These are phyloP conservation scores for Otolemur garnettii DNA, from an alignment of 2,113 vertebrate species.

Conservation along the genomic window DNA sequence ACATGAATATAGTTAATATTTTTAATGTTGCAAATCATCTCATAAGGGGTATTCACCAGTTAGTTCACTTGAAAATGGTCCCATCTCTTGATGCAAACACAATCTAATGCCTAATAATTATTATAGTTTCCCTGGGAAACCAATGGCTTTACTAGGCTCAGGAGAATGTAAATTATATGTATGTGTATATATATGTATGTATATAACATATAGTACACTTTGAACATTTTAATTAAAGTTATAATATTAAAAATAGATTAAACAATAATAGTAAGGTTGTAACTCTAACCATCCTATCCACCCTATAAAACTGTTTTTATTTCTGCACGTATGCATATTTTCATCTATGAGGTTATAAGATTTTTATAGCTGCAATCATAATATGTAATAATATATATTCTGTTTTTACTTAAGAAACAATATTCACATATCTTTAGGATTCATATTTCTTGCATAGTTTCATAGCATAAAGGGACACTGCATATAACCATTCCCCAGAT, in stretches of 20 bases:
- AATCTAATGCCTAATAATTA: neutral
- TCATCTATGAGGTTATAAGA: neutral
- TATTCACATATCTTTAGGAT: slow-evolving; percentile 10
- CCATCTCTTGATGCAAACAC: neutral
- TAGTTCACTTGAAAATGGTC: neutral
- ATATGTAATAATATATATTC: neutral
- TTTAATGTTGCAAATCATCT: neutral
- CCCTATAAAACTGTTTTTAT: slow-evolving; percentile 21
- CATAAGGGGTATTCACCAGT: neutral
- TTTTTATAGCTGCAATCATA: slow-evolving; percentile 20
- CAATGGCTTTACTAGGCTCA: neutral
- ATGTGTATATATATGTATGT: neutral
- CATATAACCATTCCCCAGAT: neutral
- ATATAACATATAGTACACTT: neutral
- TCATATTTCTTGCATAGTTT: neutral
- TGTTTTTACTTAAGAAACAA: slow-evolving; percentile 32
- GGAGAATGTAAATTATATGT: neutral
- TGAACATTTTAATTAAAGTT: slow-evolving; percentile 48
- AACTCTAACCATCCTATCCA: neutral
- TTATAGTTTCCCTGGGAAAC: neutral
- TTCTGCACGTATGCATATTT: slow-evolving; percentile 14
- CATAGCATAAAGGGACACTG: slow-evolving; percentile 23
- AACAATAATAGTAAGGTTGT: slow-evolving; percentile 33
- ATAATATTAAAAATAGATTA: slow-evolving; percentile 31
- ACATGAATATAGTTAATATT: slow-evolving; percentile 15